Conservation (phyloP, 2,888 invertebrate species). For the Meta bourneti region DNA sequence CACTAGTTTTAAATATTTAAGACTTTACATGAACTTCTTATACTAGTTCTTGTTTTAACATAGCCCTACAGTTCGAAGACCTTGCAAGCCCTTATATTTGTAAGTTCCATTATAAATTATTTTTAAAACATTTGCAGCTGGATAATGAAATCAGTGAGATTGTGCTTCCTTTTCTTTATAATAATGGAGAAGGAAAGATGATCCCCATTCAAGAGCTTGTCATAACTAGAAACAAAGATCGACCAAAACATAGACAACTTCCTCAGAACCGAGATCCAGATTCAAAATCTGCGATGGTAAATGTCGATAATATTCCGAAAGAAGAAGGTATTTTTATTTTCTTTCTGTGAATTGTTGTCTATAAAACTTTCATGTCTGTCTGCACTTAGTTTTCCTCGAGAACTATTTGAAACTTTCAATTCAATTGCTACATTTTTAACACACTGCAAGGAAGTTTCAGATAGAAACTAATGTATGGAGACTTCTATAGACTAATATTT, state of each 20-base stretch:
- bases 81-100: background rate
- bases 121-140: constrained; percentile 84
- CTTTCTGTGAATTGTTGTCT: background rate
- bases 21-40: no score
- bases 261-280: constrained; percentile 57
- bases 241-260: constrained; percentile 73
- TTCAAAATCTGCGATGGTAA: constrained; percentile 32
- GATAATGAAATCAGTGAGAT: constrained; percentile 95
- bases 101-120: no score
- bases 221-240: constrained; percentile 90
- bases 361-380: background rate
- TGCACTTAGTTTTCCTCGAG: background rate
- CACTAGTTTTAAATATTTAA: no score
- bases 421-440: no score
- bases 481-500: no score
- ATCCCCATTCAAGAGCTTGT: constrained; percentile 94
- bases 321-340: constrained; percentile 46
- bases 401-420: background rate
- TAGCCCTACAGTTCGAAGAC: background rate
- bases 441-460: no score
- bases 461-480: no score
- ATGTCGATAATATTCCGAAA: constrained; percentile 26
- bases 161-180: constrained; percentile 95
- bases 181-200: constrained; percentile 94
- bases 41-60: no score